Evolutionary conservation across 2,797 vertebrate genomes (phyloP), one percentile per base, ranked within the genome.

Genomic region (Thalassophryne amazonica): DNA sequence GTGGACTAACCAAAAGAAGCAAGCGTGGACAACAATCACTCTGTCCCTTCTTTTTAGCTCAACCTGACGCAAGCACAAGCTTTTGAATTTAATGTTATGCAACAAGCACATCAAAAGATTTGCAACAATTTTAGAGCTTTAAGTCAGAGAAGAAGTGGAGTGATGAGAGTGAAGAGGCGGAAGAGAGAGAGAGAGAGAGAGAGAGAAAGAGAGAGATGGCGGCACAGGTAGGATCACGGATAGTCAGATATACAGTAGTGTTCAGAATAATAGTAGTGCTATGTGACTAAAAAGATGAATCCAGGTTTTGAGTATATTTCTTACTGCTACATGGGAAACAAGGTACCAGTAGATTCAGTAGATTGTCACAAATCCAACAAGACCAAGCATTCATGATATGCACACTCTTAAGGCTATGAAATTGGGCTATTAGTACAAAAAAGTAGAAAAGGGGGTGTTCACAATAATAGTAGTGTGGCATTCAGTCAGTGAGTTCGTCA

Each of bases 1-100:
- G 40, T 52, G 22, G 55, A 41, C 34, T 34, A 37, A 64, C 71
- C n/a, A 37, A 17, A 49, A 53, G 12, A 48, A 46, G 34, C 21
- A 43, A 30, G 17, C 8, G 11, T 7, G 9, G 17, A 49, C 29
- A 47, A 22, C 23, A 22, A 20, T 20, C n/a, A 13, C 9, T 56
- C 24, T 33, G 9, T 39, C 6, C 2, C 5, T 27, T 9, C 4
- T 19, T 1, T 17, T 8, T 19, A 7, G 25, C 7, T 20, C 25
- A 35, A 55, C 48, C 21, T 38, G 27, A 33, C 3, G 18, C 22
- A 11, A 28, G 53, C 18, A 47, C 42, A 58, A 23, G 38, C 13
- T 9, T 48, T 28, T 4, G 19, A 14, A 37, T 24, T 28, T 28
- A 28, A 46, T 42, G 32, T 49, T 7, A 46, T 5, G 8, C 16